Evolutionary conservation across 2,113 vertebrate species (phyloP).

Genomic region (Montifringilla adamsi): DNA sequence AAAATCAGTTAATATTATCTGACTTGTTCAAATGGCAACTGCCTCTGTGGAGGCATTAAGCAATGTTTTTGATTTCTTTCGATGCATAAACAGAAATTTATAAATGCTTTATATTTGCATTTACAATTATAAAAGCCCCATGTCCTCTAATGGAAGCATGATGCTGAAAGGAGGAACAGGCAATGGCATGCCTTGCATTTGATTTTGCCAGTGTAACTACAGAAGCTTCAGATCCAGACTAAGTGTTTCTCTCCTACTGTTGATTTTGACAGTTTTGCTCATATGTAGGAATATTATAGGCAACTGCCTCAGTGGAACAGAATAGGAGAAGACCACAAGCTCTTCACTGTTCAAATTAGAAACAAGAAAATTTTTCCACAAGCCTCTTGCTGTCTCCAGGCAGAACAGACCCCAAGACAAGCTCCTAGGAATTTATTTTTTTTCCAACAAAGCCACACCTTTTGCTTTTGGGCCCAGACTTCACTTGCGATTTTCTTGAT

Average conservation of each 20-base stretch:
- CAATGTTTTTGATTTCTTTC: background rate
- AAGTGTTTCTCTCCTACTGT: background rate
- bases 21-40: background rate
- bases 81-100: background rate
- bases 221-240: background rate
- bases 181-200: background rate
- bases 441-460: background rate
- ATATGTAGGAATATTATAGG: background rate
- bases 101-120: background rate
- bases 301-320: background rate
- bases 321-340: background rate
- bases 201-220: background rate
- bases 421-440: background rate
- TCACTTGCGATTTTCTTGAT: background rate
- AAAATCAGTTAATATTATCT: background rate
- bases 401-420: background rate
- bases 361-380: background rate
- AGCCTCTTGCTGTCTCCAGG: background rate
- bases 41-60: background rate
- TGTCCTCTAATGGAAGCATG: background rate
- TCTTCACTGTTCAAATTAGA: background rate
- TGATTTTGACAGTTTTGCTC: background rate
- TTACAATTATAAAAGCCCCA: background rate
- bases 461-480: background rate
- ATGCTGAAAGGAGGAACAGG: background rate